phyloP scores from a whole-genome alignment of 2,113 vertebrate genomes.

The Chionomys nivalis region DNA sequence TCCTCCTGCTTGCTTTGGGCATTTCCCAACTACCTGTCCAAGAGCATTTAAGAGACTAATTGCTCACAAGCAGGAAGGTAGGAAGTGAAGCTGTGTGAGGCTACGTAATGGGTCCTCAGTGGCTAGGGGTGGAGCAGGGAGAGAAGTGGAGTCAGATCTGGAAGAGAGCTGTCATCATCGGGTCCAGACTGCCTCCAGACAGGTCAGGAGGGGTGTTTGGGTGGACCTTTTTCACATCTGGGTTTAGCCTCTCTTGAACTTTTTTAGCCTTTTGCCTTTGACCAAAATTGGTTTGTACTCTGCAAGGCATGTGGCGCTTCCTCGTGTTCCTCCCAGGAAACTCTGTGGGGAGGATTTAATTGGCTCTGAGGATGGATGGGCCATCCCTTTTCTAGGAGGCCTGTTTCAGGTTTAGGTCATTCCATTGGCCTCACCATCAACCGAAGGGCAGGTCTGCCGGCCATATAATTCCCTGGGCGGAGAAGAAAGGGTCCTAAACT shows the following conservation, averaged over 20 bases:
- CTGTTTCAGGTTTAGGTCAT: slow-evolving; percentile 76
- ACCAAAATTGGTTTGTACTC: slow-evolving; percentile 35
- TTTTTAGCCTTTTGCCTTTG: slow-evolving; percentile 62
- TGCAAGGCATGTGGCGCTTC: neutral
- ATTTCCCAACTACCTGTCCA: slow-evolving; percentile 13
- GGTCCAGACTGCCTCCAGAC: slow-evolving; percentile 52
- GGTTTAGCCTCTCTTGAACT: slow-evolving; percentile 53
- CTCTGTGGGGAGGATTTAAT: slow-evolving; percentile 60
- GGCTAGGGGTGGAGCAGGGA: slow-evolving; percentile 43
- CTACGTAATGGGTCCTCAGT: slow-evolving; percentile 11
- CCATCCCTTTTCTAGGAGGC: slow-evolving; percentile 58
- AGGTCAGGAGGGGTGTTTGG: slow-evolving; percentile 64
- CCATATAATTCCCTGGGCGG: slow-evolving; percentile 56
- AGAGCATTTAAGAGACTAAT: neutral
- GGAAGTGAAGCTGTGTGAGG: neutral
- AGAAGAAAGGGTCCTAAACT: slow-evolving; percentile 41
- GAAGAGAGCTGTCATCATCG: slow-evolving; percentile 59
- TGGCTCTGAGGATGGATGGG: slow-evolving; percentile 51
- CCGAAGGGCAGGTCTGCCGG: slow-evolving; percentile 65
- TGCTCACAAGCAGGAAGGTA: neutral
- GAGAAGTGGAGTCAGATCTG: slow-evolving; percentile 59
- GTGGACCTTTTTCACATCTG: slow-evolving; percentile 64
- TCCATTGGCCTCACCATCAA: slow-evolving; percentile 53
- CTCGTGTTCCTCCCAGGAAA: slow-evolving; percentile 41
- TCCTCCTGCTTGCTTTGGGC: slow-evolving; percentile 7